Percentiles rank a stretch among this genome's conserved stretches.
phyloP scores from a whole-genome alignment of 1,140 invertebrate species.

The Brachionus angularis region DNA sequence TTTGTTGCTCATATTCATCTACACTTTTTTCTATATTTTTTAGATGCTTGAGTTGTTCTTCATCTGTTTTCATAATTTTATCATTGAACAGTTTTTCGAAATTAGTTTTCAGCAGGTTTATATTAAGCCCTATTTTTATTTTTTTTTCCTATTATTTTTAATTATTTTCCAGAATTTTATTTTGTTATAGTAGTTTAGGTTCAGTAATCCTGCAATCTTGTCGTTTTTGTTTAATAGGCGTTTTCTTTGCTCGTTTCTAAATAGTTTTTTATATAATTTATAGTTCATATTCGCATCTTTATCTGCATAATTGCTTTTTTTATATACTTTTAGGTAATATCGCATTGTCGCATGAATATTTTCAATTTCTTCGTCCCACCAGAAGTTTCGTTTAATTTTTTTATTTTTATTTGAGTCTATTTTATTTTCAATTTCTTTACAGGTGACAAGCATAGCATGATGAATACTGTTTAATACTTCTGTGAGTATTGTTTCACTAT shows the following conservation, averaged over 20 bases:
- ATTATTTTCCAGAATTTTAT: constrained; percentile 3
- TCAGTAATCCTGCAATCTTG: constrained; percentile 2
- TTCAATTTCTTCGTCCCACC: constrained; percentile 3
- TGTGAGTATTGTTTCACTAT: background rate
- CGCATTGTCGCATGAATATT: background rate
- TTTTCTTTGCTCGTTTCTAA: too few species aligned
- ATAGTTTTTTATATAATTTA: too few species aligned
- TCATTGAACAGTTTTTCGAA: constrained; percentile 11
- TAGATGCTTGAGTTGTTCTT: background rate
- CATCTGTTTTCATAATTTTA: constrained; percentile 2
- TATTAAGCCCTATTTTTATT: background rate
- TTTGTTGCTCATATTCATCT: background rate
- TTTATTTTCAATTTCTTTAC: background rate
- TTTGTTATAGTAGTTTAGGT: background rate
- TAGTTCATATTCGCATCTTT: too few species aligned
- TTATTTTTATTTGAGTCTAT: background rate
- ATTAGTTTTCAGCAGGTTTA: background rate
- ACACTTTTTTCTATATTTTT: background rate
- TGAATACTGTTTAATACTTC: background rate
- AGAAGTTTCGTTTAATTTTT: background rate
- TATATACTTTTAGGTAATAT: background rate
- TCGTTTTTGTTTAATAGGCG: too few species aligned
- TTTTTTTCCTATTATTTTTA: constrained; percentile 16
- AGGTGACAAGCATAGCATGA: background rate
- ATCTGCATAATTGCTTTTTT: too few species aligned